Percentiles rank a stretch among this genome's conserved stretches.
Conservation (phyloP, 2,888 invertebrate species). For the Holacanthella duospinosa region DNA sequence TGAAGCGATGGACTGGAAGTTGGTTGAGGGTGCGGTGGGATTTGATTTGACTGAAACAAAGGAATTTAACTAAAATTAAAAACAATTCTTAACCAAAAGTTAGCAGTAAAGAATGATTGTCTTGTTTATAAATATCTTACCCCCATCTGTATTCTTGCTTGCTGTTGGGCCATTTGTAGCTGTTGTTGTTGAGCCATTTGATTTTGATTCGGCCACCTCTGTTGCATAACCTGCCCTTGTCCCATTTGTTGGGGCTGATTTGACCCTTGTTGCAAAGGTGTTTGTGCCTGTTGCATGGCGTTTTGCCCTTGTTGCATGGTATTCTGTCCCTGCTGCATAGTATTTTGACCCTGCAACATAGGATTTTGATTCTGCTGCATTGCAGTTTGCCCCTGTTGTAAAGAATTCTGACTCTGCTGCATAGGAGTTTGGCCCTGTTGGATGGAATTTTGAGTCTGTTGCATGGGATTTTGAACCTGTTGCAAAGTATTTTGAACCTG, state of each 20-base stretch:
- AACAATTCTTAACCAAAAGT: too few species aligned
- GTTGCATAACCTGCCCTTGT: slow-evolving; percentile 7
- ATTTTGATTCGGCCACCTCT: slow-evolving; percentile 29
- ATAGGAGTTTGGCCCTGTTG: not conserved
- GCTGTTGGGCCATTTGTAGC: slow-evolving; percentile 16
- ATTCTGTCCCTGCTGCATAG: not conserved
- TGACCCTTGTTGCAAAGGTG: slow-evolving; percentile 6
- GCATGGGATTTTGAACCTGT: not conserved
- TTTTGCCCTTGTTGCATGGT: not conserved
- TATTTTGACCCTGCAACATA: not conserved
- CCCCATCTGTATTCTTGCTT: slow-evolving; percentile 1
- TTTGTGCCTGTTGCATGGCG: not conserved
- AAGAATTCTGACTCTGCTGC: too few species aligned
- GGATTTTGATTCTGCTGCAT: not conserved
- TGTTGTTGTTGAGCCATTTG: slow-evolving; percentile 37
- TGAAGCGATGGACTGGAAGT: slow-evolving; percentile 9
- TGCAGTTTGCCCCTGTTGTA: not conserved
- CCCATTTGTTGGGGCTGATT: slow-evolving; percentile 4
- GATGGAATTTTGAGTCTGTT: not conserved
- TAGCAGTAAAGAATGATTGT: not conserved
- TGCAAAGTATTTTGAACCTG: slow-evolving; percentile 6
- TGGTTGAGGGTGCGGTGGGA: slow-evolving; percentile 12
- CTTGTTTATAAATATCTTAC: too few species aligned
- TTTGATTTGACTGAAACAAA: slow-evolving; percentile 6
- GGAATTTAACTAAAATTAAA: not conserved